Conservation (phyloP, 2,797 vertebrate genomes). For the Erithacus rubecula region DNA sequence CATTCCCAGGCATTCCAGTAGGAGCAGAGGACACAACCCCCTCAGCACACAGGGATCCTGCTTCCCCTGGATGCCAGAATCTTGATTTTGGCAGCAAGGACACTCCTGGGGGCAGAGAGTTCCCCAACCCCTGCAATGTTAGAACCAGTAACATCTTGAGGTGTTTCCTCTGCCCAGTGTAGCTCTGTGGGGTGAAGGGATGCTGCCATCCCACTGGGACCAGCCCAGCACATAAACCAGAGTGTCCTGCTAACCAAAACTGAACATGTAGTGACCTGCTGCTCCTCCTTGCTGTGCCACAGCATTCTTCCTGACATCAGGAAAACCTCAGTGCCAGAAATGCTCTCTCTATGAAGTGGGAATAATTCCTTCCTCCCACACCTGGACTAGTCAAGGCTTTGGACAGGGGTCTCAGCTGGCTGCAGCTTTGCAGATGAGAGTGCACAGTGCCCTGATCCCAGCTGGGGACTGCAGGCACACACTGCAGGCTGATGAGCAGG, state of each 20-base stretch:
- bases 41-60: not conserved
- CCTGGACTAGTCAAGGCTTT: not conserved
- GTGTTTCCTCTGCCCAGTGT: not conserved
- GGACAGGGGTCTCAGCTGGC: not conserved
- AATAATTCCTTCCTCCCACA: not conserved
- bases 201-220: not conserved
- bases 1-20: not conserved
- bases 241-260: not conserved
- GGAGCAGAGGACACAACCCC: not conserved
- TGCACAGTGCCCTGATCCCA: not conserved
- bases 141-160: not conserved
- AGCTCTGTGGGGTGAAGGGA: not conserved
- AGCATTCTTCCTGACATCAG: not conserved
- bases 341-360: not conserved
- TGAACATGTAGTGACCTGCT: not conserved
- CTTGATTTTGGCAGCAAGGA: not conserved
- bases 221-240: not conserved
- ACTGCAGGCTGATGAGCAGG: not conserved
- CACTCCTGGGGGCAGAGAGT: not conserved
- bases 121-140: not conserved
- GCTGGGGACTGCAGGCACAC: conserved; percentile 1
- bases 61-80: not conserved
- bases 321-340: not conserved
- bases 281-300: not conserved
- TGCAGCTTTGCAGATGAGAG: conserved; percentile 12